Evolutionary conservation across 1,140 invertebrate species (phyloP).

Genomic region (Tribolium castaneum): DNA sequence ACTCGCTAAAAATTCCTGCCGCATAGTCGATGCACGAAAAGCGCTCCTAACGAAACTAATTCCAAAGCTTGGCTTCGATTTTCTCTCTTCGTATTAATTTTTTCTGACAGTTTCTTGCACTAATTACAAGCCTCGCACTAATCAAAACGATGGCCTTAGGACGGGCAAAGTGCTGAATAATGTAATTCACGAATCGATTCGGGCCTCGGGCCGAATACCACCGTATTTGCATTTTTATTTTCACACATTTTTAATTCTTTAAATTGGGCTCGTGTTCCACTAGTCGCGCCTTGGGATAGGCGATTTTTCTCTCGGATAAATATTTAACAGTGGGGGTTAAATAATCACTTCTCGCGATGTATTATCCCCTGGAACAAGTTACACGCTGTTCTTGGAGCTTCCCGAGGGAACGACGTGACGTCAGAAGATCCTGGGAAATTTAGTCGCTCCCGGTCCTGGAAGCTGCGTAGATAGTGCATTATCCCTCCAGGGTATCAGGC

Average conservation of each 20-base stretch:
- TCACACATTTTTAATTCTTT: too few species aligned
- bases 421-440: conserved; percentile 35
- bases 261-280: too few species aligned
- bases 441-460: conserved; percentile 14
- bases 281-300: too few species aligned
- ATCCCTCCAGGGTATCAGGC: conserved; percentile 18
- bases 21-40: neutral
- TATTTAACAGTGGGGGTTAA: too few species aligned
- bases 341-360: too few species aligned
- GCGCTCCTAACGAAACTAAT: neutral
- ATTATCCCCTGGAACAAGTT: conserved; percentile 18
- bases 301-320: too few species aligned
- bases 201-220: too few species aligned
- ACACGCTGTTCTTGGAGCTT: conserved; percentile 44
- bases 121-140: neutral
- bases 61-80: conserved; percentile 16
- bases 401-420: conserved; percentile 37
- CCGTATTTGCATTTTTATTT: too few species aligned
- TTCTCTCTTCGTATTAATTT: neutral
- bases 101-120: conserved; percentile 4
- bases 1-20: neutral
- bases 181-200: too few species aligned
- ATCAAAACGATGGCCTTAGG: neutral
- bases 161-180: too few species aligned
- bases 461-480: conserved; percentile 29